Evolutionary conservation across 2,888 invertebrate species (phyloP).

Genomic region (Rhingia rostrata): DNA sequence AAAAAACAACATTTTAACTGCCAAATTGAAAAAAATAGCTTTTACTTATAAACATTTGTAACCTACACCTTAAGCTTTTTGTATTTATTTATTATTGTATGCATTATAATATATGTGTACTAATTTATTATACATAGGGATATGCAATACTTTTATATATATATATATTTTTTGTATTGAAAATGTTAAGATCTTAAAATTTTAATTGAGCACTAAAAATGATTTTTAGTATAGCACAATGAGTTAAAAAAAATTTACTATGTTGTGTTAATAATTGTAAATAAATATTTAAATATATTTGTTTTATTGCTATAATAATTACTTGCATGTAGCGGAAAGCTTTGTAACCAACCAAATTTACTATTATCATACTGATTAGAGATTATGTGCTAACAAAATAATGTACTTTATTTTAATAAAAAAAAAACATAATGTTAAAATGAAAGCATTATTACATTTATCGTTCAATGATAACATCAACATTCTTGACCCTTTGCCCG

Average conservation of each 20-base stretch:
- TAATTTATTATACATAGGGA: too few relatives aligned
- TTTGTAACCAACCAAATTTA: too few relatives aligned
- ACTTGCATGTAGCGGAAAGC: too few relatives aligned
- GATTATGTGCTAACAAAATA: slow-evolving; percentile 4
- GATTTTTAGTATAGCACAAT: too few relatives aligned
- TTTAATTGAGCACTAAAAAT: too few relatives aligned
- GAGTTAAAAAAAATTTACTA: too few relatives aligned
- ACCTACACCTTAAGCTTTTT: not conserved
- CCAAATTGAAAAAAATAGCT: too few relatives aligned
- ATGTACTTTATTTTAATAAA: slow-evolving; percentile 3
- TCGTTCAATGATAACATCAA: slow-evolving; percentile 57
- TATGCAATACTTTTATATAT: too few relatives aligned
- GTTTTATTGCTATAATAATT: not conserved
- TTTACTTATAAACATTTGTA: not conserved
- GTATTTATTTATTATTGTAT: not conserved
- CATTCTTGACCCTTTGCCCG: slow-evolving; percentile 43
- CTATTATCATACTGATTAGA: too few relatives aligned
- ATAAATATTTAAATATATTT: not conserved
- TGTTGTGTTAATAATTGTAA: too few relatives aligned
- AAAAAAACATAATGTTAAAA: slow-evolving; percentile 2
- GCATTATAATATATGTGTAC: not conserved
- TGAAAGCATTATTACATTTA: slow-evolving; percentile 24
- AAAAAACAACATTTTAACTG: slow-evolving; percentile 37
- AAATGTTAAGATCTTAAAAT: too few relatives aligned
- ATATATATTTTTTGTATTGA: too few relatives aligned